Evolutionary conservation across 2,797 vertebrate species (phyloP), one percentile per base, ranked within the genome.

Genomic region (Takifugu rubripes): DNA sequence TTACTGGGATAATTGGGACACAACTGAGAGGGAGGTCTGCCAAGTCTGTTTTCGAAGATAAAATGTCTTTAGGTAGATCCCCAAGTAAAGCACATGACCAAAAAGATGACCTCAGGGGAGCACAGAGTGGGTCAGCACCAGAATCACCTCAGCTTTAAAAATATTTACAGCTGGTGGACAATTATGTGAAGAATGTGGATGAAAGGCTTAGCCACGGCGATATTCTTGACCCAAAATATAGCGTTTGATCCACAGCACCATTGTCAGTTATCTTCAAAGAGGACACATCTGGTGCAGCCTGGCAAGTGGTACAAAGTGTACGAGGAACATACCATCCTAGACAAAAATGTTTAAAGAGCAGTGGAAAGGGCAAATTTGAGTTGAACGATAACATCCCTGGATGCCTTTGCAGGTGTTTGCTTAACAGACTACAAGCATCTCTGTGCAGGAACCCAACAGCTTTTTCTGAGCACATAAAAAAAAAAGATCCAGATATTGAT

Each of bases 1-100:
- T 85, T 78, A 65, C 62, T 40, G 48, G 67, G 84, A 87, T 91
- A 91, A 91, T 91, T 90, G 87, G 89, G 87, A 76, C 86, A 79
- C 77, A 79, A 73, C 87, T 72, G 83, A 82, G 78, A 70, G 83
- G 89, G 85, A 81, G 84, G 86, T 85, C 84, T 77, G 55, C 46
- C 49, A 58, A 74, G 70, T 76, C 74, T 80, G 79, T 81, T 87
- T 82, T 57, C 86, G 80, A 58, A 85, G 88, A 87, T 87, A 86
- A 84, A 85, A 84, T 77, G 82, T 78, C 83, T 88, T 82, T 81
- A 67, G 72, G 57, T 84, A 80, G 65, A 70, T 70, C 74, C 59
- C 40, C 25, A 61, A 72, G 58, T 72, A 61, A 81, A 74, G 59
- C 68, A 47, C 64, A 71, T 74, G 65, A 68, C 80, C 80, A 62